Evolutionary conservation across 2,797 vertebrate genomes (phyloP).

Genomic region (Artibeus lituratus): DNA sequence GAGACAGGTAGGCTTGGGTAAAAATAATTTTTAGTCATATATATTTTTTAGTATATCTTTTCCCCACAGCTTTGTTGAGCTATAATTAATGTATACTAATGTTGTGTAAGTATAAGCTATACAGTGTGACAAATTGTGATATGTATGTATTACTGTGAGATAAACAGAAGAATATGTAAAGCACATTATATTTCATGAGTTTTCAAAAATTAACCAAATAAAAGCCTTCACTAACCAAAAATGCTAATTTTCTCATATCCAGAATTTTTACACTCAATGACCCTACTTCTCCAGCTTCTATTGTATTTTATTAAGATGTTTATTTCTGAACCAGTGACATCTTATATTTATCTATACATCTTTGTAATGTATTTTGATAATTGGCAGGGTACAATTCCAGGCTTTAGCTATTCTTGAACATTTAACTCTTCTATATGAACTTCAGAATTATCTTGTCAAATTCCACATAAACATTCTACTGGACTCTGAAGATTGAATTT

Average conservation of each 20-base stretch:
- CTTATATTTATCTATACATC: neutral
- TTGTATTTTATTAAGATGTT: neutral
- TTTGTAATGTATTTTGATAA: neutral
- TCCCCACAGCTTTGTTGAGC: neutral
- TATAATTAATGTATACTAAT: neutral
- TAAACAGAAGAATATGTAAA: neutral
- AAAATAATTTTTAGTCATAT: conserved; percentile 1
- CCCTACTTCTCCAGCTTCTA: neutral
- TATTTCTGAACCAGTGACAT: neutral
- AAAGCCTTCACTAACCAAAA: neutral
- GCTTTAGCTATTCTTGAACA: neutral
- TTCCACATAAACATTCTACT: neutral
- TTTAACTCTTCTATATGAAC: neutral
- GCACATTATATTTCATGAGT: neutral
- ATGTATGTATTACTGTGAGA: neutral
- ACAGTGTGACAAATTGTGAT: neutral
- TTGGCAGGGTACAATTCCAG: neutral
- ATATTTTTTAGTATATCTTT: neutral
- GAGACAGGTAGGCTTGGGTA: neutral
- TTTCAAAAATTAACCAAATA: neutral
- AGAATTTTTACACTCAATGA: neutral
- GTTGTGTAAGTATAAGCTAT: neutral
- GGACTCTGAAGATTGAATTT: neutral
- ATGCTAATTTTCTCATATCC: neutral
- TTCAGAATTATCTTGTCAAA: neutral